Evolutionary conservation across 2,113 vertebrate species (phyloP), one percentile per base, ranked within the genome.

Genomic region (Labrus mixtus): DNA sequence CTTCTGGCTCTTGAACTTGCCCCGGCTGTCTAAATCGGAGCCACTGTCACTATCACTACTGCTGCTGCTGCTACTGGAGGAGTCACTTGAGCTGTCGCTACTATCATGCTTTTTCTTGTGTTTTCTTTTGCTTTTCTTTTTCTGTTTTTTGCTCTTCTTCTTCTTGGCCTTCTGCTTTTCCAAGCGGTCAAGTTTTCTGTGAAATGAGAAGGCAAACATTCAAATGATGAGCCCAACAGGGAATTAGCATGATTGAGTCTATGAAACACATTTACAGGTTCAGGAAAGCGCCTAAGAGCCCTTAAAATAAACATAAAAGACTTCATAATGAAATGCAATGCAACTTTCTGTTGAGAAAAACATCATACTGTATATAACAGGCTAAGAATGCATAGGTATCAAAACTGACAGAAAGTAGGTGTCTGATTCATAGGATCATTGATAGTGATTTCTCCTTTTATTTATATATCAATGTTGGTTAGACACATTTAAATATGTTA

Each of bases 151-250:
- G 57, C 95, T 94, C 89, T 95, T 93, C 90, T 95, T 97, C 79
- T 96, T 96, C 86, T 97, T 92, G 39, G 95, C 87, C 85, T 96
- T 96, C 78, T 97, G 94, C 91, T 98, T 98, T 73, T 99, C 97
- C 37, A 99, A 94, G 57, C 95, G 96, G 89, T 99, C 98, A 23
- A 99, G 93, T 92, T 99, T 99, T 93, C 98, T 99, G 66, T 48
- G 54, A 72, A 86, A 73, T 4, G 45, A 29, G 13, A 51, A 74
- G 60, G 51, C 29, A 51, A 61, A 72, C 15, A 58, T 45, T 69
- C 2, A 33, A 19, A 60, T 37, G 5, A 53, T 11, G 29, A 6
- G 4, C 29, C 29, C 29, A 33, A 33, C 6, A 33, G 6, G 29
- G 6, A 33, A 33, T 33, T 1, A 37, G 13, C 11, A 43, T 16